Evolutionary conservation across 1,140 invertebrate species (phyloP).

Genomic region (Bombus cullumanus): DNA sequence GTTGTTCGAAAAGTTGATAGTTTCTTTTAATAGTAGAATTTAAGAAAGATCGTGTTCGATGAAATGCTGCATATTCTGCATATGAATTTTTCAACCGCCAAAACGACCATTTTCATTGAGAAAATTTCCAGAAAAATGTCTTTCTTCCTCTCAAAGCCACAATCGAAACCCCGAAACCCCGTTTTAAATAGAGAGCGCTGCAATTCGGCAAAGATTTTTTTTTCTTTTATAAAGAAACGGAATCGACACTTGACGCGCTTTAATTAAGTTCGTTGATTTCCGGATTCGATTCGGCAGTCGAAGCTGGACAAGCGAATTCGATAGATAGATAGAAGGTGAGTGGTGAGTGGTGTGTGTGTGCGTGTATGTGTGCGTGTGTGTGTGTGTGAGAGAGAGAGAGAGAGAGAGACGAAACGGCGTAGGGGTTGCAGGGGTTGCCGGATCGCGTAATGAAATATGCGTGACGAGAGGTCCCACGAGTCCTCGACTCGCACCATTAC

Average conservation of each 20-base stretch:
- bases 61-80: too few species aligned
- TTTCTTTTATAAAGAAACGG: constrained; percentile 28
- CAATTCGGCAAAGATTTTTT: constrained; percentile 2
- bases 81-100: too few species aligned
- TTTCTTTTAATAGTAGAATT: too few species aligned
- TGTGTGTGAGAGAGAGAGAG: too few species aligned
- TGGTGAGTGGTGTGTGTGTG: too few species aligned
- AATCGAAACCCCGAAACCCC: background rate
- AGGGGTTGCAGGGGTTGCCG: constrained; percentile 69
- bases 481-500: constrained; percentile 78
- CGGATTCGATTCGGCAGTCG: constrained; percentile 44
- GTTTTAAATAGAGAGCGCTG: background rate
- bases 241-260: constrained; percentile 41
- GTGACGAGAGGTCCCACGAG: constrained; percentile 81
- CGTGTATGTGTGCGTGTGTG: too few species aligned
- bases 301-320: constrained; percentile 18
- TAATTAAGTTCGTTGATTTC: constrained; percentile 55
- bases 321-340: background rate
- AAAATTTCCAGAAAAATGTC: background rate
- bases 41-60: too few species aligned
- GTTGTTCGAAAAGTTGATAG: too few species aligned
- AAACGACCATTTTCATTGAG: background rate
- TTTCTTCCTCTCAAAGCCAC: background rate
- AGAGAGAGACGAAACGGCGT: too few species aligned
- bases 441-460: constrained; percentile 82